Evolutionary conservation across 2,797 vertebrate genomes (phyloP).

Genomic region (Hyperoplus immaculatus): DNA sequence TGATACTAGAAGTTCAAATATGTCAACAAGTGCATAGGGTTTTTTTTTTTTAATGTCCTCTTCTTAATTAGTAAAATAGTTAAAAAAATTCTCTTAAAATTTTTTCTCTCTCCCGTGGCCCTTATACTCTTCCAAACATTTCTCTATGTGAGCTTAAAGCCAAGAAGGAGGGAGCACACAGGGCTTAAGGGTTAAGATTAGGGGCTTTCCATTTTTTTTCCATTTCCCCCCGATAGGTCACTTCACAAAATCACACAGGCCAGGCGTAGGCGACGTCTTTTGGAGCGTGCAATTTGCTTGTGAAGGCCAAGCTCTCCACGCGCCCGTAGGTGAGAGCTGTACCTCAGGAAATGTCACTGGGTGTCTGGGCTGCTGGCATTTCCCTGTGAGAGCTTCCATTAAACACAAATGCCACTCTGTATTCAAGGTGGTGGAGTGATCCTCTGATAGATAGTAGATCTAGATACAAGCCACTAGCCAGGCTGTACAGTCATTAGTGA

Average conservation of each 20-base stretch:
- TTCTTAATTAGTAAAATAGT: too few relatives aligned
- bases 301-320: constrained; percentile 19
- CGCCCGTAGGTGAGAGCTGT: constrained; percentile 31
- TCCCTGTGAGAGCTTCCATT: constrained; percentile 16
- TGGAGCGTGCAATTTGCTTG: constrained; percentile 21
- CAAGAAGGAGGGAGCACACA: constrained; percentile 55
- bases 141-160: neutral
- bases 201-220: constrained; percentile 20
- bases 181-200: too few relatives aligned
- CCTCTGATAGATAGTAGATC: constrained; percentile 16
- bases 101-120: too few relatives aligned
- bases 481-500: constrained; percentile 10
- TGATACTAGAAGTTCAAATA: too few relatives aligned
- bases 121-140: too few relatives aligned
- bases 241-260: constrained; percentile 3
- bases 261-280: constrained; percentile 14
- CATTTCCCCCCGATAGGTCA: constrained; percentile 33
- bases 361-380: constrained; percentile 47
- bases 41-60: too few relatives aligned
- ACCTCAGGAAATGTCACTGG: constrained; percentile 58
- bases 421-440: constrained; percentile 36
- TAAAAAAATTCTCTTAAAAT: too few relatives aligned
- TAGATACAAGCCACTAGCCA: neutral
- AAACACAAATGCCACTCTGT: constrained; percentile 47
- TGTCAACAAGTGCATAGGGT: too few relatives aligned